Evolutionary conservation across 2,888 invertebrate species (phyloP).

Genomic region (Chironomus riparius): DNA sequence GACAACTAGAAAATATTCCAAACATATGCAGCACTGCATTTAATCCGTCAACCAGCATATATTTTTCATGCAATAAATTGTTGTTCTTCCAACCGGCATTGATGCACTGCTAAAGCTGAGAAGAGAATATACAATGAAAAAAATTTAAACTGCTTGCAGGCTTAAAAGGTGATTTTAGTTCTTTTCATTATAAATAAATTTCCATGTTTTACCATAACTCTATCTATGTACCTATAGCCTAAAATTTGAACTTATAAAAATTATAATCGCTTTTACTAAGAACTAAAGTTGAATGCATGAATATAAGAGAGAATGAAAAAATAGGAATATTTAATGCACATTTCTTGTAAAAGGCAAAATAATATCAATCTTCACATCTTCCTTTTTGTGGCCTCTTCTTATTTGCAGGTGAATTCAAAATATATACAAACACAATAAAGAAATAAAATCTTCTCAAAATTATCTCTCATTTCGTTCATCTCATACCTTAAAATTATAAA

Average conservation of each 20-base stretch:
- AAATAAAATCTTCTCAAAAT: slow-evolving; percentile 15
- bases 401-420: slow-evolving; percentile 19
- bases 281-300: not conserved
- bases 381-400: slow-evolving; percentile 8
- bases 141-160: slow-evolving; percentile 7
- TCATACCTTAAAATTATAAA: not conserved
- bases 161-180: slow-evolving; percentile 14
- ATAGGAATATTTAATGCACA: slow-evolving; percentile 24
- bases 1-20: too few species aligned
- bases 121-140: not conserved
- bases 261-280: not conserved
- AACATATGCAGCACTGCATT: not conserved
- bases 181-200: not conserved
- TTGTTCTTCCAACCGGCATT: slow-evolving; percentile 10
- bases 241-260: not conserved
- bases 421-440: not conserved
- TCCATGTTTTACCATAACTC: not conserved
- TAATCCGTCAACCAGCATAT: slow-evolving; percentile 10
- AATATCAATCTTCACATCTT: slow-evolving; percentile 12
- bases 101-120: not conserved
- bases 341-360: slow-evolving; percentile 17
- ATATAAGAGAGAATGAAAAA: not conserved
- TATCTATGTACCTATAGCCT: not conserved
- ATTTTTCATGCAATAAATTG: not conserved
- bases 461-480: slow-evolving; percentile 16